These are phyloP conservation scores for Tetrao urogallus DNA, from an alignment of 2,113 vertebrate genomes.

Conservation along the genomic window DNA sequence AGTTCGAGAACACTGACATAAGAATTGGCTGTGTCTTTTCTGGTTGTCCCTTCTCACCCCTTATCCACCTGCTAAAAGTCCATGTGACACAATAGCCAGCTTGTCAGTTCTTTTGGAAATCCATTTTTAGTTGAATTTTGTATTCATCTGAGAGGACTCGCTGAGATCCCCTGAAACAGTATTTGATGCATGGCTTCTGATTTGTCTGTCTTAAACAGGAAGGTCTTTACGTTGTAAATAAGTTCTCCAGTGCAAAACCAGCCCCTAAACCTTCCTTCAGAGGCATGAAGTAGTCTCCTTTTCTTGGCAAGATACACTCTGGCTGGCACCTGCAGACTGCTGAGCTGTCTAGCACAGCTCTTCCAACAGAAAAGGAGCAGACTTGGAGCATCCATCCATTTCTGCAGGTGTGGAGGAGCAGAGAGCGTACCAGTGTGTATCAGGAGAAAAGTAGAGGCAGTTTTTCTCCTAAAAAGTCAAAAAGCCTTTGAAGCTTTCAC, in stretches of 20 bases:
- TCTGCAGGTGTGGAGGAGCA: not conserved
- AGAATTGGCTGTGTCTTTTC: not conserved
- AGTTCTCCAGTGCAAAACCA: not conserved
- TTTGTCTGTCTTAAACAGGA: not conserved
- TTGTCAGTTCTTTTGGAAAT: not conserved
- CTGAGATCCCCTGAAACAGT: not conserved
- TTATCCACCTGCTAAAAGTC: not conserved
- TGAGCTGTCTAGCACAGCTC: not conserved
- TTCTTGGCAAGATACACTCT: not conserved
- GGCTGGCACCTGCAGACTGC: not conserved
- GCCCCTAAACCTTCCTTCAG: not conserved
- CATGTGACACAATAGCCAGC: not conserved
- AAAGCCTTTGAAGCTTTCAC: not conserved
- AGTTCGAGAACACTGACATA: not conserved
- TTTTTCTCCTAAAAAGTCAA: not conserved
- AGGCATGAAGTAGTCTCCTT: not conserved
- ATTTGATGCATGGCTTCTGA: not conserved
- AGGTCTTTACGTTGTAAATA: fast-evolving
- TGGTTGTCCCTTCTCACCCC: not conserved
- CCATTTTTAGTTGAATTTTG: not conserved
- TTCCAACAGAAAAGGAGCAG: not conserved
- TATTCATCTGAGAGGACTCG: not conserved
- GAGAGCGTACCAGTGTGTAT: too few species aligned
- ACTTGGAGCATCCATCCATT: not conserved
- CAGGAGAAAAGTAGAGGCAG: not conserved